Evolutionary conservation across 2,113 vertebrate genomes (phyloP).

Genomic region (Pagrus major): DNA sequence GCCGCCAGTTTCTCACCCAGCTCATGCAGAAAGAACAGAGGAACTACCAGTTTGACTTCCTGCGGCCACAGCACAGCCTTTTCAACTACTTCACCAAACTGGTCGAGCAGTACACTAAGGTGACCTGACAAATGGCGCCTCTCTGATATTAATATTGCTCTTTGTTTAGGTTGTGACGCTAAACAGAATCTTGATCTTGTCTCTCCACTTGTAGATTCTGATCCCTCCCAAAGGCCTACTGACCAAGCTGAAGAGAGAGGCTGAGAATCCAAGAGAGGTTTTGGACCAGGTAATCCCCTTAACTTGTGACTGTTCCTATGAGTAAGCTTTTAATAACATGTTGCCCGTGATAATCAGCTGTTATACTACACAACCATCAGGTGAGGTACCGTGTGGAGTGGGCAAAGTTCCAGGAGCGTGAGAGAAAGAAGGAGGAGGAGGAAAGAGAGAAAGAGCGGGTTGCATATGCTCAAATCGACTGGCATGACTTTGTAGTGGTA

Average conservation of each 20-base stretch:
- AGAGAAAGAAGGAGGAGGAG: constrained; percentile 98
- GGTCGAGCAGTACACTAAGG: constrained; percentile 99
- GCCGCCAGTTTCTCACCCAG: constrained; percentile 97
- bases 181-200: constrained; percentile 11
- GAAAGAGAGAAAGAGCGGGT: constrained; percentile 97
- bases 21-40: constrained; percentile 99
- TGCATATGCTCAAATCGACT: constrained; percentile 98
- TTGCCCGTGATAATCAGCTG: constrained; percentile 6
- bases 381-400: constrained; percentile 98
- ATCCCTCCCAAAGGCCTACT: constrained; percentile 97
- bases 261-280: constrained; percentile 95
- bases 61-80: constrained; percentile 97
- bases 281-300: constrained; percentile 92
- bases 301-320: neutral
- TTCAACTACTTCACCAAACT: constrained; percentile 99
- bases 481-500: constrained; percentile 99
- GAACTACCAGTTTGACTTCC: constrained; percentile 99
- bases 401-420: constrained; percentile 98
- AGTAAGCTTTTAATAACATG: neutral
- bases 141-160: neutral
- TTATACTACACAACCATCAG: constrained; percentile 71
- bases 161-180: neutral
- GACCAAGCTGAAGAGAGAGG: constrained; percentile 93
- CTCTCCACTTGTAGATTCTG: constrained; percentile 87
- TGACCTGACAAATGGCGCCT: constrained; percentile 56